Percentiles rank a stretch among this genome's conserved stretches.
These are phyloP conservation scores for Bombylius major DNA, from an alignment of 2,888 invertebrate genomes.

Conservation along the genomic window DNA sequence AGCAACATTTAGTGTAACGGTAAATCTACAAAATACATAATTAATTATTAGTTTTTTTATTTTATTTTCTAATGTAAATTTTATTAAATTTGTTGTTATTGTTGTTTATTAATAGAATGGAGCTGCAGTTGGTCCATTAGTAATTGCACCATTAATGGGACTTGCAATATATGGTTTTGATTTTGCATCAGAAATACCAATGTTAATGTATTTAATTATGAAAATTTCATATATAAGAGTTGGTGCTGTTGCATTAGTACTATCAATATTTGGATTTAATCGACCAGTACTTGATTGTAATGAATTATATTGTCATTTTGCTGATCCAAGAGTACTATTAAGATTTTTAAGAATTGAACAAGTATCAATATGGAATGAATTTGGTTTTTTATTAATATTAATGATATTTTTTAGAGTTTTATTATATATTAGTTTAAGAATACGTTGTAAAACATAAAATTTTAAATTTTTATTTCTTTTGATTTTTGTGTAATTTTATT, in stretches of 20 bases:
- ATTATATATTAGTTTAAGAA: conserved; percentile 45
- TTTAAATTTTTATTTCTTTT: no score
- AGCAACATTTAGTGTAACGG: conserved; percentile 50
- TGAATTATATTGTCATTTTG: conserved; percentile 52
- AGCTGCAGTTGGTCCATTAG: conserved; percentile 51
- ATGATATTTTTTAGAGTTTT: conserved; percentile 45
- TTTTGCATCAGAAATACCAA: conserved; percentile 50
- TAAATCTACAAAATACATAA: conserved; percentile 32
- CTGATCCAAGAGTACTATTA: conserved; percentile 48
- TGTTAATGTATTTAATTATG: conserved; percentile 48
- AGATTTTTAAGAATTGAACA: conserved; percentile 47
- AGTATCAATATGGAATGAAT: conserved; percentile 45
- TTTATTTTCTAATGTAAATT: not conserved
- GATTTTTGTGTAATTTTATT: no score
- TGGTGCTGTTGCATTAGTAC: conserved; percentile 48
- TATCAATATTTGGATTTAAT: conserved; percentile 50
- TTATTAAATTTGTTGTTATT: not conserved
- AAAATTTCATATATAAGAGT: conserved; percentile 53
- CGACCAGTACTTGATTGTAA: conserved; percentile 44
- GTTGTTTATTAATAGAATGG: conserved; percentile 44
- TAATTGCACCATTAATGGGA: conserved; percentile 53
- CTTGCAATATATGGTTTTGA: conserved; percentile 57
- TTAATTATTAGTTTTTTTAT: not conserved
- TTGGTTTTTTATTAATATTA: conserved; percentile 40
- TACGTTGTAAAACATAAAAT: conserved; percentile 34